Conservation (phyloP, 2,888 invertebrate genomes). For the Scaptomyza caliginosa region DNA sequence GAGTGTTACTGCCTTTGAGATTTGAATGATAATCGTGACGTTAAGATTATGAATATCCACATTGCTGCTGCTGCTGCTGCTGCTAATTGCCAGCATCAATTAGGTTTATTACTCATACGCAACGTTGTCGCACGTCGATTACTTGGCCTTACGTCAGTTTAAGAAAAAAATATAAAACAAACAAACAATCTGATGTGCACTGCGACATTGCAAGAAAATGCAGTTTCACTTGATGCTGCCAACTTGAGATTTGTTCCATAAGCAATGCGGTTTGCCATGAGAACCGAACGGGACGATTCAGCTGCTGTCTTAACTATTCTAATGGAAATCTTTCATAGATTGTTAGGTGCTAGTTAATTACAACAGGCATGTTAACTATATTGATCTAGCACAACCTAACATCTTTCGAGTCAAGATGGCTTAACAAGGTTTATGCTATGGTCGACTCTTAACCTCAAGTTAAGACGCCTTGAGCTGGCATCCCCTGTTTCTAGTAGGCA, state of each 20-base stretch:
- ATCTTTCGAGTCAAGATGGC: slow-evolving; percentile 27
- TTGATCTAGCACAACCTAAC: no score
- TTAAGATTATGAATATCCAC: slow-evolving; percentile 22
- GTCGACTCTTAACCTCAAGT: slow-evolving; percentile 27
- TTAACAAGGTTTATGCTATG: slow-evolving; percentile 26
- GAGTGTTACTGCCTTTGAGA: slow-evolving; percentile 27
- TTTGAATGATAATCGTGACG: slow-evolving; percentile 36
- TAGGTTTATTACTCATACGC: slow-evolving; percentile 75
- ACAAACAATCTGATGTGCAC: slow-evolving; percentile 63
- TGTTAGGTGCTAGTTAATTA: no score
- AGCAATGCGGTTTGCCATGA: slow-evolving; percentile 64
- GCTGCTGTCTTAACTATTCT: slow-evolving; percentile 13
- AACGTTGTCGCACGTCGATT: slow-evolving; percentile 38
- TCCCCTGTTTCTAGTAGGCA: background rate
- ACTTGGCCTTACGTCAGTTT: slow-evolving; percentile 63
- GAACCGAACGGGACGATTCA: slow-evolving; percentile 53
- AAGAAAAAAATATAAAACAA: slow-evolving; percentile 63
- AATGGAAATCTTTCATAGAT: no score
- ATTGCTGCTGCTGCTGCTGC: background rate
- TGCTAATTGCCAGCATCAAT: slow-evolving; percentile 70
- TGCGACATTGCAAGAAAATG: slow-evolving; percentile 82
- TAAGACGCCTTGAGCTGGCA: slow-evolving; percentile 10
- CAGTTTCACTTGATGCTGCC: slow-evolving; percentile 82
- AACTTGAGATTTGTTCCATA: slow-evolving; percentile 71
- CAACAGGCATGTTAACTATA: no score